A percentile compares a stretch with the other conserved stretches of the same genome.
These are phyloP conservation scores for Malurus splendens DNA, from an alignment of 2,797 vertebrate species.

Conservation along the genomic window DNA sequence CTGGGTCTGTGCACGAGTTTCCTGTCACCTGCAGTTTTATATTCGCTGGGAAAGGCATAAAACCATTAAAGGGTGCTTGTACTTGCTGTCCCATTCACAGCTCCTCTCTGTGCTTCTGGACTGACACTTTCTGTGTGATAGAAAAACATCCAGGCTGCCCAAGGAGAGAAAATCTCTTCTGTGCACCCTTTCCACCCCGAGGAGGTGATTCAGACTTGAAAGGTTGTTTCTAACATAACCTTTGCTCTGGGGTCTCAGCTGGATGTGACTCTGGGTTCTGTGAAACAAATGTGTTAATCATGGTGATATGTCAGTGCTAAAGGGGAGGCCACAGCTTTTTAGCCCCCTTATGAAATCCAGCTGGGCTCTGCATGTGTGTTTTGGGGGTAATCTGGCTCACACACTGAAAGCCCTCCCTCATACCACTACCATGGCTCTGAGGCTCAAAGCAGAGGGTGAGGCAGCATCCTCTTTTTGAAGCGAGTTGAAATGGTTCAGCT, in stretches of 20 bases:
- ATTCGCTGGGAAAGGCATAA: not conserved
- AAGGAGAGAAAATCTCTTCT: not conserved
- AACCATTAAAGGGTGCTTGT: not conserved
- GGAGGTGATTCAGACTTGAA: not conserved
- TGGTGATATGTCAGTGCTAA: not conserved
- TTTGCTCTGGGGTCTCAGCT: not conserved
- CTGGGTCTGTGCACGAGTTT: not conserved
- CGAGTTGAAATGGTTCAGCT: not conserved
- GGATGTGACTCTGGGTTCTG: not conserved
- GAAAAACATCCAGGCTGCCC: not conserved
- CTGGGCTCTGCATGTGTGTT: not conserved
- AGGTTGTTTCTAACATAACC: not conserved
- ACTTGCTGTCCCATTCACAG: not conserved
- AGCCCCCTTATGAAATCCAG: not conserved
- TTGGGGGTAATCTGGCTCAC: not conserved
- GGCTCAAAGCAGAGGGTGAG: not conserved
- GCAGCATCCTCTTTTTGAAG: not conserved
- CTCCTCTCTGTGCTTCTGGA: not conserved
- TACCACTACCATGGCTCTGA: not conserved
- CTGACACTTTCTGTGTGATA: not conserved
- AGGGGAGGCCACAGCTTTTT: not conserved
- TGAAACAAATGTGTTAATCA: accelerated
- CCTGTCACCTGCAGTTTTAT: not conserved
- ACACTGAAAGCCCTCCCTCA: not conserved
- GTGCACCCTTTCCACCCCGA: not conserved